Base-by-base conservation (phyloP, 1,140 invertebrate species). In the Reticulitermes speratus region DNA sequence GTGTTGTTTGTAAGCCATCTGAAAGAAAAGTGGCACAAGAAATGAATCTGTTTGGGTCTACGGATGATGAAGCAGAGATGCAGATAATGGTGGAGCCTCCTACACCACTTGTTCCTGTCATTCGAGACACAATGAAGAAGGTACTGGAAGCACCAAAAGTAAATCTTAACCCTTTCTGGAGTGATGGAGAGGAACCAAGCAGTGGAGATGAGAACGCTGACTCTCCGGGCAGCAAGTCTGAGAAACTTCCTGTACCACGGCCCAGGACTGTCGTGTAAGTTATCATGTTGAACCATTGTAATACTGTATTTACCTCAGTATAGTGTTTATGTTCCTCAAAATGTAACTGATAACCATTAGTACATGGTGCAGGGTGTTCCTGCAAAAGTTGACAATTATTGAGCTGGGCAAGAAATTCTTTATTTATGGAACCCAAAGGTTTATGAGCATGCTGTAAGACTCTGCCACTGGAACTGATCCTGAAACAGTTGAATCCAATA, bases 11-110 rank as follows among this genome's bases (percentile, higher is more conserved):
- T 30, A 52, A 32, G 23, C 30, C 19, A 55, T 23, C 19, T 52
- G 83, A 19, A 30, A n/a, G 48, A 52, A 84, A 84, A 85, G 30
- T 30, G 59, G 38, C 83, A 44, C 44, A n/a, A 48, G 92, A 91
- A 87, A 93, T 92, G 8, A 96, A 96, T 93, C 95, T 96, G 2
- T 97, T 97, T 90, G 95, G 93, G 48, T 93, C 93, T 85, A 94
- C 93, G 86, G 93, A 94, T 84, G 93, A 94, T 5, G 94, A 95
- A 82, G 93, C 94, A 86, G 92, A 94, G 83, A 91, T 92, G 6
- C 87, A 89, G 44, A 88, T 89, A 11, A 86, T 11, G 11, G 85
- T 82, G 75, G 69, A 81, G 81, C 75, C 84, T 32, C 88, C 88
- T n/a, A 88, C 89, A 52, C 82, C 87, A 59, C 88, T 87, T 52